Evolutionary conservation across 2,888 invertebrate genomes (phyloP).

Genomic region (Chloroclystis v-ata): DNA sequence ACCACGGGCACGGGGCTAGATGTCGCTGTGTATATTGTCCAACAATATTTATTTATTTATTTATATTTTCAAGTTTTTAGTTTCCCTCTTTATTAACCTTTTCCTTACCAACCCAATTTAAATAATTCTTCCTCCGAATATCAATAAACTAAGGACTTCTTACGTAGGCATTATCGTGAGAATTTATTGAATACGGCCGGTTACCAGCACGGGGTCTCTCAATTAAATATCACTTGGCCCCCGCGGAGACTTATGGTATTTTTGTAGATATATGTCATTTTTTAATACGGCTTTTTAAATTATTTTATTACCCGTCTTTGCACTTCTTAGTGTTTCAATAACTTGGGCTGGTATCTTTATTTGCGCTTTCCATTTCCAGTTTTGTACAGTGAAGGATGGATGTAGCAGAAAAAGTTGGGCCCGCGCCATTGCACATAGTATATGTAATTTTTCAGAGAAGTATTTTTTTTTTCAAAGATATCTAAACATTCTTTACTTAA

Average conservation of each 20-base stretch:
- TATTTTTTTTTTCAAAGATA: too few species aligned
- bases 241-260: conserved; percentile 27
- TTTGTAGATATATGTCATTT: conserved; percentile 23
- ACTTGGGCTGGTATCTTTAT: neutral
- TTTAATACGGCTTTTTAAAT: conserved; percentile 21
- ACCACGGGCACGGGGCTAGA: too few species aligned
- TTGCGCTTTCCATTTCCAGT: neutral
- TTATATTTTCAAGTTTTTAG: too few species aligned
- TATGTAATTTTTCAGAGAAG: too few species aligned
- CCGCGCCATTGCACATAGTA: too few species aligned
- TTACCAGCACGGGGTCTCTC: conserved; percentile 25
- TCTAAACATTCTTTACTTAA: too few species aligned
- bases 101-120: too few species aligned
- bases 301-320: conserved; percentile 19
- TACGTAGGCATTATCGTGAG: conserved; percentile 10
- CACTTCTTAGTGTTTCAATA: conserved; percentile 25
- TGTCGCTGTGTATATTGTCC: too few species aligned
- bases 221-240: conserved; percentile 28
- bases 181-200: conserved; percentile 16
- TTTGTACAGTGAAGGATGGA: too few species aligned
- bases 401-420: too few species aligned
- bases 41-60: too few species aligned
- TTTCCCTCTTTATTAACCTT: too few species aligned
- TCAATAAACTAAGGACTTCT: neutral
- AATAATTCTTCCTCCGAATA: neutral